Evolutionary conservation across 2,888 invertebrate species (phyloP).

Genomic region (Andricus quercusramuli): DNA sequence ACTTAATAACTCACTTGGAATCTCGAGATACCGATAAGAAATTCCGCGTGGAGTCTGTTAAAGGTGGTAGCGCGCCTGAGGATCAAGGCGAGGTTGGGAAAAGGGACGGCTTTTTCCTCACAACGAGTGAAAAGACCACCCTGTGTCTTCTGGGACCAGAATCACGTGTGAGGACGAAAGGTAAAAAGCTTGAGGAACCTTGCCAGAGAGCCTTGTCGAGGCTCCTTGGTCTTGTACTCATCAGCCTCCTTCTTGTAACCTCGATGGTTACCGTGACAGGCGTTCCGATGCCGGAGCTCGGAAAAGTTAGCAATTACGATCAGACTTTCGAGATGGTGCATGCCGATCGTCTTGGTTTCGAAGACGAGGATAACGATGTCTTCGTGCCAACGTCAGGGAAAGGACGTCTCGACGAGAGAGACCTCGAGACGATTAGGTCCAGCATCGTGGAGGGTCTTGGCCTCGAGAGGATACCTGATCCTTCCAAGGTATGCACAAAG

Average conservation of each 20-base stretch:
- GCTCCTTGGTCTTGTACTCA: neutral
- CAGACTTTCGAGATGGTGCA: slow-evolving; percentile 29
- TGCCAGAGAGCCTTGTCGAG: neutral
- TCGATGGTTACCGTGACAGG: slow-evolving; percentile 26
- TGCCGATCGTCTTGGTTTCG: neutral
- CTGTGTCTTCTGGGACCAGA: slow-evolving; percentile 5
- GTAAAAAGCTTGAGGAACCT: neutral
- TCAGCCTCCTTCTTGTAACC: slow-evolving; percentile 8
- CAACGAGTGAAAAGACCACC: slow-evolving; percentile 35
- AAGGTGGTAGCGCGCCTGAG: slow-evolving; percentile 39
- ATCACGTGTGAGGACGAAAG: slow-evolving; percentile 12
- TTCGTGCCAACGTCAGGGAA: slow-evolving; percentile 25
- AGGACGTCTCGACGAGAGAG: slow-evolving; percentile 60
- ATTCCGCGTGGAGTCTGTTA: slow-evolving; percentile 44
- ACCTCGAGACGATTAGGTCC: slow-evolving; percentile 72
- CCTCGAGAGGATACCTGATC: slow-evolving; percentile 74
- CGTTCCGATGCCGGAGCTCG: slow-evolving; percentile 16
- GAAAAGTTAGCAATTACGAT: slow-evolving; percentile 36
- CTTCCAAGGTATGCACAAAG: slow-evolving; percentile 68
- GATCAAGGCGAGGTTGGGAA: slow-evolving; percentile 3
- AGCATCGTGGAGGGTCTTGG: slow-evolving; percentile 76
- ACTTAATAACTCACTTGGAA: slow-evolving; percentile 68
- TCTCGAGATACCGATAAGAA: slow-evolving; percentile 60
- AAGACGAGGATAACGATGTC: slow-evolving; percentile 42
- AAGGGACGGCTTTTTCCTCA: slow-evolving; percentile 31